Base-by-base conservation (phyloP, 2,888 invertebrate genomes). In the Cheilosia urbana region DNA sequence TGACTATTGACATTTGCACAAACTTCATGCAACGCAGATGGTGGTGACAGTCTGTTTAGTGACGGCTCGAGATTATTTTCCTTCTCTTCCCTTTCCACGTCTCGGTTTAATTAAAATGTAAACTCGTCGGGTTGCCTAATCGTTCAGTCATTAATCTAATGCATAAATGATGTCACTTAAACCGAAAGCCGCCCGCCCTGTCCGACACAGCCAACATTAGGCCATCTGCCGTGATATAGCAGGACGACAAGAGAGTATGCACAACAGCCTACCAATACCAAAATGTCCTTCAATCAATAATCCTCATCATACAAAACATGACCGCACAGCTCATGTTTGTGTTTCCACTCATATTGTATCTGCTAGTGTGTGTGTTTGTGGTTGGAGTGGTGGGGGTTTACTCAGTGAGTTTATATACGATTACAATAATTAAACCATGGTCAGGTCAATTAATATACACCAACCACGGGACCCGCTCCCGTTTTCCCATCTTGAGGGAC, bases 81-180 rank as follows among this genome's bases (percentile, higher is more conserved):
- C n/a, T 2, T 9, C 4, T 4, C 19, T 11, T 1, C 2, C 63
- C 65, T 9, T 17, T 5, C 2, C 45, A 17, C 49, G 21, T n/a
- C n/a, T 62, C 37, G 27, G 15, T 85, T 81, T 80, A 85, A 85
- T 85, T 85, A 85, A 85, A 85, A 81, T 85, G 85, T 85, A 85
- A 85, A 58, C 81, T 81, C 72, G 68, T 81, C 77, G 85, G 72
- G 37, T 49, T 76, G 85, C 76, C 85, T 85, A 85, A 85, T 85
- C 72, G 81, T 80, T 68, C 51, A 81, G 85, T 81, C 85, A 81
- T 85, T 85, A 85, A 85, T 81, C 76, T 85, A 85, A 85, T 85
- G 81, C 85, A 85, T 85, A 85, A 85, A 85, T 85, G 85, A 85
- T 85, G 85, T 85, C 68, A 80, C 72, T 77, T 68, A 77, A 78